These are phyloP conservation scores for Hydrocynus forskahlii DNA, from an alignment of 2,797 vertebrate species.

Conservation along the genomic window DNA sequence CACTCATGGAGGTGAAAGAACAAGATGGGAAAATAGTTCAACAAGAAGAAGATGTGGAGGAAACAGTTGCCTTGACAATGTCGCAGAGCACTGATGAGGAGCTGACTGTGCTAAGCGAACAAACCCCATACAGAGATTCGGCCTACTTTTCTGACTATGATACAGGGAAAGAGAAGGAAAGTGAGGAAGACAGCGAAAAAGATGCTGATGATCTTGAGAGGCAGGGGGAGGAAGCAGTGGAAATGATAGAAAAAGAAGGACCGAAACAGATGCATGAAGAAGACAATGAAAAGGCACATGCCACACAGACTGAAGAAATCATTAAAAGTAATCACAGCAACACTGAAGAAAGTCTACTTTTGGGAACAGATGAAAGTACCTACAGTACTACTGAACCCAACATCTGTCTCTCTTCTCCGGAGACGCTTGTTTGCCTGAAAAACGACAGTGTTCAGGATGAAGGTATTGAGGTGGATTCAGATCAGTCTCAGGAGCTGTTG, in stretches of 20 bases:
- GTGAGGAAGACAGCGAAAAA: slow-evolving; percentile 68
- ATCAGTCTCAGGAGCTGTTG: slow-evolving; percentile 43
- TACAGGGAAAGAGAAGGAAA: slow-evolving; percentile 81
- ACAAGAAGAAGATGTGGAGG: slow-evolving; percentile 58
- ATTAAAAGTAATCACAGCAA: slow-evolving; percentile 7
- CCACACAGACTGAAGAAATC: slow-evolving; percentile 13
- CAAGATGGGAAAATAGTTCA: slow-evolving; percentile 70
- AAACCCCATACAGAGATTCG: slow-evolving; percentile 90
- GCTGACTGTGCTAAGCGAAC: slow-evolving; percentile 76
- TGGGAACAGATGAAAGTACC: slow-evolving; percentile 20
- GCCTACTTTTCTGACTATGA: slow-evolving; percentile 97
- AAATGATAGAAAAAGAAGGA: slow-evolving; percentile 40
- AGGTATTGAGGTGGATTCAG: slow-evolving; percentile 55
- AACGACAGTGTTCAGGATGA: slow-evolving; percentile 64
- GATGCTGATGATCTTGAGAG: slow-evolving; percentile 47
- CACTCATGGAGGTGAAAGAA: slow-evolving; percentile 54
- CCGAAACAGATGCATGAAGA: slow-evolving; percentile 42
- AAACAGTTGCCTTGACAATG: slow-evolving; percentile 50
- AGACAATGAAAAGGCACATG: slow-evolving; percentile 44
- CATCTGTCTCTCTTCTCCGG: slow-evolving; percentile 37
- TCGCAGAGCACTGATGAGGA: slow-evolving; percentile 72
- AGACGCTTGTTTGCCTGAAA: slow-evolving; percentile 40
- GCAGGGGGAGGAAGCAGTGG: slow-evolving; percentile 54
- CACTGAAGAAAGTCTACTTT: slow-evolving; percentile 13
- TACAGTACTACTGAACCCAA: slow-evolving; percentile 17